Base-by-base conservation (phyloP, 2,113 vertebrate species). In the Datnioides undecimradiatus region DNA sequence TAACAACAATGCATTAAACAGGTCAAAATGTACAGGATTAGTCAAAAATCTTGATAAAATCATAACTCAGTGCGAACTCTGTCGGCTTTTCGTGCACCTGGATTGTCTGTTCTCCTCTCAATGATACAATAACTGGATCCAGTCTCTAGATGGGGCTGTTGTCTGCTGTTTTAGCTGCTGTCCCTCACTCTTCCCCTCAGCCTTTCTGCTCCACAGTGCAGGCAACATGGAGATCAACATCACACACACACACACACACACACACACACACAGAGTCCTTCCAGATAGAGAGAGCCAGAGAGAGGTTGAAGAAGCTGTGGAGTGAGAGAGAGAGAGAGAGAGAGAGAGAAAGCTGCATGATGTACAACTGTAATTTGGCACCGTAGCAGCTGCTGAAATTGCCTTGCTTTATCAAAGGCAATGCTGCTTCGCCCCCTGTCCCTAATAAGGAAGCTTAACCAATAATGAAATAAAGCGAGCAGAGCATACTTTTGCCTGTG, bases 361-460 rank as follows among this genome's bases (percentile, higher is more conserved):
- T 94, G 85, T 94, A 93, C 90, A 90, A 84, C 90, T 92, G 87
- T 93, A 92, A 93, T 94, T 93, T 95, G 86, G 83, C 57, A 48
- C 41, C 82, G 84, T 86, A 92, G 90, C 91, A 76, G 79, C 86
- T 81, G 70, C 82, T 91, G 85, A 93, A 94, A 94, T 93, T 94
- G 91, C 92, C 71, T 93, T 94, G 86, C 92, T 95, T 94, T 91
- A 95, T 95, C 94, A 95, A 90, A 91, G 84, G 86, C 88, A 83
- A 82, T 51, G 45, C 76, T 27, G 41, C 76, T 64, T 69, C 55
- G 33, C 76, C 64, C 82, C 58, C 64, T 52, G 36, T 86, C 76
- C 73, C 68, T 90, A 93, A 93, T 94, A 91, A 92, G 81, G 79
- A 88, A 87, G 83, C 87, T 83, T 77, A 62, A 83, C 76, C 86